Evolutionary conservation across 1,140 invertebrate genomes (phyloP).

Genomic region (Drosophila pruinosa): DNA sequence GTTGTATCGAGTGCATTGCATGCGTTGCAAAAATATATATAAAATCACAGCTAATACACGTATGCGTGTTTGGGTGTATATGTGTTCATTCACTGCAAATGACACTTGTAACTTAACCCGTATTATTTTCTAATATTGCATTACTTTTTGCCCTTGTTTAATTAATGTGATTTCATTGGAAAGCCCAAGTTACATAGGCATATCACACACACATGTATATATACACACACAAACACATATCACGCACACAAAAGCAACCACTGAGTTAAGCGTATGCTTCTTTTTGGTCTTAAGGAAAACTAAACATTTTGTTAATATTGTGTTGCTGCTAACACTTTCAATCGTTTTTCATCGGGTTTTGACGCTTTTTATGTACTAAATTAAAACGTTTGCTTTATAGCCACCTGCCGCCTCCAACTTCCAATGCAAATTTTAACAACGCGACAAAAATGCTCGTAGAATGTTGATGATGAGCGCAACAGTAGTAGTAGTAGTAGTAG

Average conservation of each 20-base stretch:
- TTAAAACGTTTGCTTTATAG: slow-evolving; percentile 26
- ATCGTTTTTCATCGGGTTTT: slow-evolving; percentile 15
- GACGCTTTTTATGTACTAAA: neutral
- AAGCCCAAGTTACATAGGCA: slow-evolving; percentile 44
- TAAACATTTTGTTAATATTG: slow-evolving; percentile 43
- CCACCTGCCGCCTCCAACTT: slow-evolving; percentile 57
- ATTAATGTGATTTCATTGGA: slow-evolving; percentile 61
- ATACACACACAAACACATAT: slow-evolving; percentile 33
- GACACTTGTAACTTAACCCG: slow-evolving; percentile 10
- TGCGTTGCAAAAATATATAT: slow-evolving; percentile 40
- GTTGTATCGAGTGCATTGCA: slow-evolving; percentile 42
- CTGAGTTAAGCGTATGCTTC: slow-evolving; percentile 55
- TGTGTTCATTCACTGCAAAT: neutral
- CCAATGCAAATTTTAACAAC: slow-evolving; percentile 69
- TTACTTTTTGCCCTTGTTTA: slow-evolving; percentile 42
- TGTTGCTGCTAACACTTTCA: slow-evolving; percentile 15
- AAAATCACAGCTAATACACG: slow-evolving; percentile 31
- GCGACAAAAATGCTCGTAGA: slow-evolving; percentile 72
- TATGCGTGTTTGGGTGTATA: slow-evolving; percentile 31
- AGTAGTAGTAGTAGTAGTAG: slow-evolving; percentile 56
- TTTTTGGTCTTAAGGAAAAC: slow-evolving; percentile 53
- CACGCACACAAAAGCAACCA: slow-evolving; percentile 25
- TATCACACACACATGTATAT: neutral
- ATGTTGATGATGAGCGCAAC: slow-evolving; percentile 75
- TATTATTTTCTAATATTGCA: slow-evolving; percentile 24